Base-by-base conservation (phyloP, 2,797 vertebrate species). In the Acridotheres tristis region DNA sequence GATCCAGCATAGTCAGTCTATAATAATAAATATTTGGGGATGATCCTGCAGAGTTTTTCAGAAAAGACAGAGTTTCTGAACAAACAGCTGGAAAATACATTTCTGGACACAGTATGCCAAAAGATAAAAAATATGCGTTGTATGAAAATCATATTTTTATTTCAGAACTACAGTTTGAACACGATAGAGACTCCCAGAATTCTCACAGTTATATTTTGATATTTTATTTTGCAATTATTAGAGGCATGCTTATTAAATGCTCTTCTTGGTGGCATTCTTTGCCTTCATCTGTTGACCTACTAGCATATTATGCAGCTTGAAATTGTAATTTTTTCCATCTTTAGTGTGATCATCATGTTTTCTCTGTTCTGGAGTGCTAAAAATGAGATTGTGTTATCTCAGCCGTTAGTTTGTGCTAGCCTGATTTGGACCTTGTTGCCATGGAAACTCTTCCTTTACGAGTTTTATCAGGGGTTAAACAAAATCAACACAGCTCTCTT, bases 371-470 rank as follows among this genome's bases (percentile, higher is more conserved):
- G 51, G 74, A 82, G 59, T 68, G 67, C 92, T 96, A 97, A 96
- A 96, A 94, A 93, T 80, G 90, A 57, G 66, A 84, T 68, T 91
- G 55, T 85, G 76, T 86, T 95, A 94, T 84, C 91, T 96, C 85
- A 91, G 93, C 85, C 89, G 95, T 85, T 66, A 92, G 93, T 90
- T 96, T 92, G 82, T 34, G 61, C 82, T 86, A 88, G 94, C 75
- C 81, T 94, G 79, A 95, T 92, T 96, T 90, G 94, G 94, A 91
- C 85, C 83, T 78, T 80, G 95, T 97, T 97, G 86, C 96, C 72
- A 95, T 97, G 93, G 96, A 74, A 96, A 97, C 95, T 94, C 25
- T 90, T 89, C 78, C 85, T 88, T 85, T 54, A 71, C 4, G 1
- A 90, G 93, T 85, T 93, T 96, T 93, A 61, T 77, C 84, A 82